Conservation (phyloP, 2,113 vertebrate species). For the Connochaetes taurinus region DNA sequence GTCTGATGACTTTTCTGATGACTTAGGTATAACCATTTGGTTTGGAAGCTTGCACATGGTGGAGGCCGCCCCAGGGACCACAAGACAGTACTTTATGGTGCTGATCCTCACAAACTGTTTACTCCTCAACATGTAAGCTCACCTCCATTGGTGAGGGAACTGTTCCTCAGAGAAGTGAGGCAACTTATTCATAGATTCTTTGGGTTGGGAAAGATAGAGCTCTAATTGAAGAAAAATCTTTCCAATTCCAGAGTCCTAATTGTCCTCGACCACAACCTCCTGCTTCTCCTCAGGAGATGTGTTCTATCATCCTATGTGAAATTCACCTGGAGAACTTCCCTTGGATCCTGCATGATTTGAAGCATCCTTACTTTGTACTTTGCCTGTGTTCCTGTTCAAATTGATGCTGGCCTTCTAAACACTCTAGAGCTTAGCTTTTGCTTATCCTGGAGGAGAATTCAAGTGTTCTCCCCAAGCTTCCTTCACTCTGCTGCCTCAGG, state of each 20-base stretch:
- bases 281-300: not conserved
- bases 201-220: too few relatives aligned
- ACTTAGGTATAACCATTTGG: not conserved
- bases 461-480: too few relatives aligned
- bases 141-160: fast-evolving
- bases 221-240: not conserved
- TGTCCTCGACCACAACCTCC: not conserved
- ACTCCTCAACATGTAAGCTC: not conserved
- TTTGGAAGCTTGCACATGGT: not conserved
- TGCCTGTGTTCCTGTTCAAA: not conserved
- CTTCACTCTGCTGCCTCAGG: not conserved
- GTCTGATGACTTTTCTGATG: not conserved
- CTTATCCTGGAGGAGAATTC: not conserved
- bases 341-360: too few relatives aligned
- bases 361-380: too few relatives aligned
- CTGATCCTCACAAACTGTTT: not conserved
- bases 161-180: not conserved
- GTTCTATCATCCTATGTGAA: too few relatives aligned
- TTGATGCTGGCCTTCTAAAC: not conserved
- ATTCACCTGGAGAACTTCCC: not conserved
- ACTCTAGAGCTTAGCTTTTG: not conserved
- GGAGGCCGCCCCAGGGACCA: not conserved
- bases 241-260: not conserved
- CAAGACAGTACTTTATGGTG: too few relatives aligned
- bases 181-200: not conserved